phyloP scores from a whole-genome alignment of 2,888 invertebrate species.

The Strigamia crassipes region DNA sequence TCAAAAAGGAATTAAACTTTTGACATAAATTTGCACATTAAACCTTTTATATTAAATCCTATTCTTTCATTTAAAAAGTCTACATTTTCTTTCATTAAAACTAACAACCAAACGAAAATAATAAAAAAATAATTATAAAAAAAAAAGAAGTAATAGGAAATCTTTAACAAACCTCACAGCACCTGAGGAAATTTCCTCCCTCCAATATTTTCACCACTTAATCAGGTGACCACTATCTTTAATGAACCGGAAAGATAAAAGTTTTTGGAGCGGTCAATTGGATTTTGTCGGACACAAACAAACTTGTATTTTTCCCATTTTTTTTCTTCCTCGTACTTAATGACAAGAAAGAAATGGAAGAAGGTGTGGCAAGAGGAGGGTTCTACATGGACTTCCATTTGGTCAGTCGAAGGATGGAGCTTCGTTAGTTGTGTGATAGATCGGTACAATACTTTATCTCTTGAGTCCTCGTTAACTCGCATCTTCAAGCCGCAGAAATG shows the following conservation, averaged over 20 bases:
- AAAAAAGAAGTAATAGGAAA: background rate
- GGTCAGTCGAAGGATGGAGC: slow-evolving; percentile 25
- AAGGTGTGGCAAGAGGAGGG: slow-evolving; percentile 19
- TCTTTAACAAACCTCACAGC: background rate
- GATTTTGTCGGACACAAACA: slow-evolving; percentile 19
- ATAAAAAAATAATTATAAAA: background rate
- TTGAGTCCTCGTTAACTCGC: slow-evolving; percentile 17
- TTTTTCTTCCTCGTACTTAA: background rate
- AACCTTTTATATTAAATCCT: background rate
- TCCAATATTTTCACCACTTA: slow-evolving; percentile 13
- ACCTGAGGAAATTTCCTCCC: background rate
- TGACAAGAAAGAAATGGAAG: slow-evolving; percentile 18
- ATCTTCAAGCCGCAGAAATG: slow-evolving; percentile 17
- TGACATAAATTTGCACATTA: slow-evolving; percentile 5
- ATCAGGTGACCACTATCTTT: slow-evolving; percentile 19
- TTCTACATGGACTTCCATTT: background rate
- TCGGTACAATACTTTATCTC: slow-evolving; percentile 12
- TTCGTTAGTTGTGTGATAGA: slow-evolving; percentile 30
- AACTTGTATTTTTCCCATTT: background rate
- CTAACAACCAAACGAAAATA: background rate
- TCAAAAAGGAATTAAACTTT: background rate
- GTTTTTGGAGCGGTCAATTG: slow-evolving; percentile 22
- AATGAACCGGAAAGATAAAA: slow-evolving; percentile 26
- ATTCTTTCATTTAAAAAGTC: background rate
- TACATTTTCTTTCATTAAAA: background rate